A percentile compares a stretch with the other conserved stretches of the same genome.
These are phyloP conservation scores for Agapornis canus DNA, from an alignment of 2,797 vertebrate species.

Conservation along the genomic window DNA sequence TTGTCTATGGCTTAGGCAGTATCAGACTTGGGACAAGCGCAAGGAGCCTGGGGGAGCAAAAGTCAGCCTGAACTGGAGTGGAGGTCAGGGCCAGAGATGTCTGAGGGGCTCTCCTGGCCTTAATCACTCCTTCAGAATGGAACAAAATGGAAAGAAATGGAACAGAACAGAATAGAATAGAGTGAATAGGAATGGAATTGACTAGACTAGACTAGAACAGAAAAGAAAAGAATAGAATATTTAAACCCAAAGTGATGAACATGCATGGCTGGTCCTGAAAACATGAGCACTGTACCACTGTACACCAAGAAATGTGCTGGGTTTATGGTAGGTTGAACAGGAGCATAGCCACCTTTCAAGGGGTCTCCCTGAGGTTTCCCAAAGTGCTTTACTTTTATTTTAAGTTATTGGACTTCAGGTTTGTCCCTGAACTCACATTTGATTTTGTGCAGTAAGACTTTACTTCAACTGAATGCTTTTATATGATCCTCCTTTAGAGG, in stretches of 20 bases:
- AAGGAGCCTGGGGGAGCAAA: background rate
- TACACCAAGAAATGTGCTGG: accelerated
- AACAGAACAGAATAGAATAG: background rate
- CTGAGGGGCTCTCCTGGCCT: background rate
- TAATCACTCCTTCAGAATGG: background rate
- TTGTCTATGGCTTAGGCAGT: background rate
- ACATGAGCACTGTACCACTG: accelerated
- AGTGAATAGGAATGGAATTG: background rate
- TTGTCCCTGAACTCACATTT: background rate
- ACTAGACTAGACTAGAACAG: background rate
- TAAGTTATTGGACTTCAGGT: background rate
- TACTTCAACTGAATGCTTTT: background rate
- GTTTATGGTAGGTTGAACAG: accelerated
- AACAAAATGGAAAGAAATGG: background rate
- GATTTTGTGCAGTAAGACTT: background rate
- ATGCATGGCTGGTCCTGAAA: background rate
- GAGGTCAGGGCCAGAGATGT: background rate
- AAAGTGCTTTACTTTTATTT: background rate
- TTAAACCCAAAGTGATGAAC: accelerated
- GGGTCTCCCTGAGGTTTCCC: background rate
- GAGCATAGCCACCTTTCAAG: accelerated
- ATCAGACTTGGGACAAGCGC: background rate
- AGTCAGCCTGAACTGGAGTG: accelerated
- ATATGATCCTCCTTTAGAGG: background rate
- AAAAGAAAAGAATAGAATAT: background rate